These are phyloP conservation scores for Thunnus maccoyii DNA, from an alignment of 2,113 vertebrate genomes.

Conservation along the genomic window DNA sequence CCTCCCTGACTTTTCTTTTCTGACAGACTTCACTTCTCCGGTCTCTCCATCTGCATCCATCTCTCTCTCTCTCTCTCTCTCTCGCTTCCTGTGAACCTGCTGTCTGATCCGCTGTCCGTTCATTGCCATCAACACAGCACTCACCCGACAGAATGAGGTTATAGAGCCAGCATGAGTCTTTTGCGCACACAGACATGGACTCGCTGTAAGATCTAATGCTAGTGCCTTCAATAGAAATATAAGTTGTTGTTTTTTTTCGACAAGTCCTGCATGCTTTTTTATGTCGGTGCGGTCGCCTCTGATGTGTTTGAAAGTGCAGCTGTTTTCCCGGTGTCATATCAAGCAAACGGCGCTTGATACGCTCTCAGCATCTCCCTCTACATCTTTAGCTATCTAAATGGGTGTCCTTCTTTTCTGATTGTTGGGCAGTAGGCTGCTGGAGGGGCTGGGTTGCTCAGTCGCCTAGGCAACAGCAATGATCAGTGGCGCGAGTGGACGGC, in stretches of 20 bases:
- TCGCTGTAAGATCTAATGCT: constrained; percentile 5
- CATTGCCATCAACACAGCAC: constrained; percentile 44
- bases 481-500: constrained; percentile 71
- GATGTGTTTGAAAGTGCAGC: neutral
- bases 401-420: constrained; percentile 55
- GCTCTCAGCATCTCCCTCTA: too few species aligned
- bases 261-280: neutral
- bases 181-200: constrained; percentile 1
- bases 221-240: neutral
- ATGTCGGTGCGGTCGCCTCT: neutral
- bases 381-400: neutral
- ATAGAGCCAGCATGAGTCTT: constrained; percentile 48
- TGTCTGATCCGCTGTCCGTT: constrained; percentile 59
- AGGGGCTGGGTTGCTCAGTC: constrained; percentile 70
- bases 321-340: neutral
- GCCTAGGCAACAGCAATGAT: constrained; percentile 75
- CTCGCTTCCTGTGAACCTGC: constrained; percentile 47
- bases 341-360: neutral
- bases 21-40: constrained; percentile 27
- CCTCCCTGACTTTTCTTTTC: constrained; percentile 20
- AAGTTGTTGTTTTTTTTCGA: neutral
- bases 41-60: constrained; percentile 19
- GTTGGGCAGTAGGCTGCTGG: constrained; percentile 44
- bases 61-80: constrained; percentile 2
- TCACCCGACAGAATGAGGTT: constrained; percentile 77